These are phyloP conservation scores for Mamestra configurata DNA, from an alignment of 1,140 invertebrate species.

Conservation along the genomic window DNA sequence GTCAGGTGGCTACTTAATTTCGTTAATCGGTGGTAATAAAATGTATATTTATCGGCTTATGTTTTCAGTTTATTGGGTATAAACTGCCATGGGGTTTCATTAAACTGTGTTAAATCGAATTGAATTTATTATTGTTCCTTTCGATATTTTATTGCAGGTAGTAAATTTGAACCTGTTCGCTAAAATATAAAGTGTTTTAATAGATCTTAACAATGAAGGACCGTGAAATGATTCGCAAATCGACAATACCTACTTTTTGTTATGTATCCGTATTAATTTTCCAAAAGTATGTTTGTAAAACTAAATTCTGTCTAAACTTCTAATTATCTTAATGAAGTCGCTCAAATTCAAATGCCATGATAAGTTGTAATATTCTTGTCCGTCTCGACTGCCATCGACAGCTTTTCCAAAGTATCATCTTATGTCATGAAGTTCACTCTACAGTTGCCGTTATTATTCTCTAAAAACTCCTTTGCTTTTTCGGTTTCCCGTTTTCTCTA, in stretches of 20 bases:
- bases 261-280: no score
- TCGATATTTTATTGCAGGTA: conserved; percentile 3
- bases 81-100: conserved; percentile 14
- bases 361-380: no score
- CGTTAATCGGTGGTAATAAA: conserved; percentile 33
- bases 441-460: no score
- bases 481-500: no score
- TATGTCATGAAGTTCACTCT: no score
- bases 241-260: background rate
- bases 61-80: conserved; percentile 30
- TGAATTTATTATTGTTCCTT: conserved; percentile 17
- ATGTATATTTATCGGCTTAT: conserved; percentile 33
- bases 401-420: no score
- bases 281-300: no score
- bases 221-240: background rate
- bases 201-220: background rate
- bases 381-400: no score
- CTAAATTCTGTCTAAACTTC: no score
- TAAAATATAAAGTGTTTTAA: background rate
- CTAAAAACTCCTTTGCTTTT: no score
- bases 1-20: conserved; percentile 16
- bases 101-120: conserved; percentile 2
- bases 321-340: no score
- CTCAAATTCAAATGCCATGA: no score
- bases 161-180: background rate